Conservation (phyloP, 2,113 vertebrate species). For the Lethenteron reissneri region DNA sequence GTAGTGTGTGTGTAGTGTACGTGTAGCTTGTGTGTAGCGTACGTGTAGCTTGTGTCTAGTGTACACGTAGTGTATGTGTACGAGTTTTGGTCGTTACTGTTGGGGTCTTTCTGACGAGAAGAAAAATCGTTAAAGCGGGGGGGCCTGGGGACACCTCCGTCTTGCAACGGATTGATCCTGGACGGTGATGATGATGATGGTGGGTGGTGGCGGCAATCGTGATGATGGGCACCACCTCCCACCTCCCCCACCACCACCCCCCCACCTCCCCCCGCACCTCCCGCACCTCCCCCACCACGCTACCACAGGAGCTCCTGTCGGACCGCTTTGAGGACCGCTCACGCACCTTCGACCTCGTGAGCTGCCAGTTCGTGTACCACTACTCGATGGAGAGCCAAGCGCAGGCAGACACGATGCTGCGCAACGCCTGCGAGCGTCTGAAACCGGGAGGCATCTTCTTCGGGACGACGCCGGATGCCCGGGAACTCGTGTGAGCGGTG, state of each 20-base stretch:
- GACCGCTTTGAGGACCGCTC: too few relatives aligned
- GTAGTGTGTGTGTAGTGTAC: neutral
- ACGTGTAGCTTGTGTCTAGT: neutral
- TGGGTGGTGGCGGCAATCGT: too few relatives aligned
- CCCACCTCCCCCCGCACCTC: too few relatives aligned
- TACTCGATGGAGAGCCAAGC: constrained; percentile 73
- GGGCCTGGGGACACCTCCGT: neutral
- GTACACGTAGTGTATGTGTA: neutral
- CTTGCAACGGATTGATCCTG: too few relatives aligned
- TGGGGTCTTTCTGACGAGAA: neutral
- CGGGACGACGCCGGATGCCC: constrained; percentile 84
- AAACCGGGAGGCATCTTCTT: constrained; percentile 79
- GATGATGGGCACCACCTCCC: too few relatives aligned
- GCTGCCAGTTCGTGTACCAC: constrained; percentile 89
- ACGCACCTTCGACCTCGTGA: constrained; percentile 55
- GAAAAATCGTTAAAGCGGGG: neutral
- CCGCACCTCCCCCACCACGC: too few relatives aligned
- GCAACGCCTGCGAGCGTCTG: constrained; percentile 69
- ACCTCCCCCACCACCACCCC: too few relatives aligned
- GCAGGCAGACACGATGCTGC: constrained; percentile 78
- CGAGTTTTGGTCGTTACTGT: neutral
- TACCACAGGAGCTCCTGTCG: too few relatives aligned
- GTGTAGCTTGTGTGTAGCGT: neutral
- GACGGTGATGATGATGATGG: too few relatives aligned
- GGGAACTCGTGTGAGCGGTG: constrained; percentile 58